Conservation (phyloP, 2,888 invertebrate genomes). For the Dryobotodes eremita region DNA sequence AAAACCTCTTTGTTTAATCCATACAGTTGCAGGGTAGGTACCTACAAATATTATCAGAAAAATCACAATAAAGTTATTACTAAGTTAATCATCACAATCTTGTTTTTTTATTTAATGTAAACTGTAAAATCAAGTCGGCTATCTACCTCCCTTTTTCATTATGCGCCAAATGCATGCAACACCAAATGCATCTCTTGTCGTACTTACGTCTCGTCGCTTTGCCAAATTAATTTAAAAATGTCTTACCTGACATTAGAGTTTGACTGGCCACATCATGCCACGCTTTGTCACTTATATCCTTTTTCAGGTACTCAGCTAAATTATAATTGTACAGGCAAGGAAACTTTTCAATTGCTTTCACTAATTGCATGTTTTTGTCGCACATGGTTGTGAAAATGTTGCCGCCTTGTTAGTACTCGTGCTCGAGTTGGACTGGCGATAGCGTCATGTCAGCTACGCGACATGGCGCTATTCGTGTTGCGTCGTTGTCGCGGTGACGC, state of each 20-base stretch:
- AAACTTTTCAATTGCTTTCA: slow-evolving; percentile 72
- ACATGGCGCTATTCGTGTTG: slow-evolving; percentile 70
- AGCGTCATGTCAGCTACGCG: slow-evolving; percentile 70
- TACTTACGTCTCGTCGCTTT: not conserved
- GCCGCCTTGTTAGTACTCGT: slow-evolving; percentile 40
- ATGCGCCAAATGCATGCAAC: not conserved
- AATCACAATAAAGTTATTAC: not conserved
- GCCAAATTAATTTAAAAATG: slow-evolving; percentile 18
- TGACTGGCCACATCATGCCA: slow-evolving; percentile 74
- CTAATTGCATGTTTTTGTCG: slow-evolving; percentile 73
- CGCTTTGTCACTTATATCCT: slow-evolving; percentile 73
- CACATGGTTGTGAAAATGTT: slow-evolving; percentile 64
- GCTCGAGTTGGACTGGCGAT: slow-evolving; percentile 55
- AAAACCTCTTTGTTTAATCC: not conserved
- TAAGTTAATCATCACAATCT: not conserved
- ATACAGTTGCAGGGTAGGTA: not conserved
- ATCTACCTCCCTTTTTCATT: not conserved
- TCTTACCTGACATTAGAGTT: slow-evolving; percentile 70
- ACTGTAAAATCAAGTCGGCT: not conserved
- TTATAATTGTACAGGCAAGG: slow-evolving; percentile 74
- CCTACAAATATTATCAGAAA: not conserved
- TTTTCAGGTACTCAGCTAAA: slow-evolving; percentile 72
- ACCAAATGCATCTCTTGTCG: not conserved
- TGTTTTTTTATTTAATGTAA: not conserved
- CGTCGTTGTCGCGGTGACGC: slow-evolving; percentile 71